phyloP scores from a whole-genome alignment of 2,113 vertebrate species.

The Vanacampus margaritifer region DNA sequence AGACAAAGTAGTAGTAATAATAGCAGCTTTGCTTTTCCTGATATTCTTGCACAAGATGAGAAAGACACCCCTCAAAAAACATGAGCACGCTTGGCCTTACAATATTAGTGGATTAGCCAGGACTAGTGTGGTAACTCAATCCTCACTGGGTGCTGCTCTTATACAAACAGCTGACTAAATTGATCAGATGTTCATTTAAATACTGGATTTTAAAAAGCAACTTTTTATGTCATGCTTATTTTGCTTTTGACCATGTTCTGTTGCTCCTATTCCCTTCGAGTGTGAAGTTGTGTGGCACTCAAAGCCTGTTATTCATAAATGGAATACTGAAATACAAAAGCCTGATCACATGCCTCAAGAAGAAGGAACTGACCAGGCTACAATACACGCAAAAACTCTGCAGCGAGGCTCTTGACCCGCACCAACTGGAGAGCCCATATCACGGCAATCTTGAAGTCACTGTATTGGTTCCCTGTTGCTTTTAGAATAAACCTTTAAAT shows the following conservation, averaged over 20 bases:
- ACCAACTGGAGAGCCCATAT: no score
- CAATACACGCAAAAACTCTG: no score
- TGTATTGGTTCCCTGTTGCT: no score
- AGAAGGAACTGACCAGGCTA: no score
- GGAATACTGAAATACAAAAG: no score
- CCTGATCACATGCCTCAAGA: no score
- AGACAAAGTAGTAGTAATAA: constrained; percentile 57
- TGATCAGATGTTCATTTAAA: background rate
- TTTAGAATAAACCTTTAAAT: no score
- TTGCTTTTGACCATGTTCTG: background rate
- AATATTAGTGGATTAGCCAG: background rate
- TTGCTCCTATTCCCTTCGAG: background rate
- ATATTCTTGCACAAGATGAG: constrained; percentile 50
- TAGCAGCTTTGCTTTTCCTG: constrained; percentile 44
- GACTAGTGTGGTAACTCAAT: background rate
- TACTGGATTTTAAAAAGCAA: background rate
- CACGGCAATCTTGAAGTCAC: no score
- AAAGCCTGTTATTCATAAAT: no score
- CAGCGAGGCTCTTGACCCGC: no score
- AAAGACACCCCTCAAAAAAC: constrained; percentile 35
- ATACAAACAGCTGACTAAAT: background rate
- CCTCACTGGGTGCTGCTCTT: background rate
- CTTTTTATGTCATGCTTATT: no score
- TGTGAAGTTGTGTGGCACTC: background rate
- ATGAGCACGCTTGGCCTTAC: constrained; percentile 20